These are phyloP conservation scores for Eurois occulta DNA, from an alignment of 2,888 invertebrate genomes.

Conservation along the genomic window DNA sequence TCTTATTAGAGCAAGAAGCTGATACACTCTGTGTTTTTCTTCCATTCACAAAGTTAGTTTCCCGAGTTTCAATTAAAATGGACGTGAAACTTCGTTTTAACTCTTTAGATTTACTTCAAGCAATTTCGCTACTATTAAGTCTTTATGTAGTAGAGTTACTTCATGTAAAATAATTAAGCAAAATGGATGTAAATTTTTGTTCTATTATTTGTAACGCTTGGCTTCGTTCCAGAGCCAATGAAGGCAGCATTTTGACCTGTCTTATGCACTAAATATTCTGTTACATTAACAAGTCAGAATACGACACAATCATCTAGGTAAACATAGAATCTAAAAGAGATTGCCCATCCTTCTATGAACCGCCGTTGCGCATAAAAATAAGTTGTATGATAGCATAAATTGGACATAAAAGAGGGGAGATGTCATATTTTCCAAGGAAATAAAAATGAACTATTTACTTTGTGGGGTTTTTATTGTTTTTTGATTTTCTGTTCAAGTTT, in stretches of 20 bases:
- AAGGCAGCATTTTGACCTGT: neutral
- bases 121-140: slow-evolving; percentile 35
- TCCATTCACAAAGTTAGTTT: slow-evolving; percentile 40
- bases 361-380: too few species aligned
- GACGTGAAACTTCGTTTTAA: slow-evolving; percentile 41
- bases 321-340: neutral
- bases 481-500: too few species aligned
- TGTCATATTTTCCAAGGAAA: too few species aligned
- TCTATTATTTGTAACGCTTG: slow-evolving; percentile 15
- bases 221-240: slow-evolving; percentile 20
- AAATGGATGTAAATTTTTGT: slow-evolving; percentile 11
- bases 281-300: neutral
- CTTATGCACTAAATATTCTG: neutral
- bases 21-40: slow-evolving; percentile 48
- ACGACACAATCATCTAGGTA: slow-evolving; percentile 3
- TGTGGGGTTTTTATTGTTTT: too few species aligned
- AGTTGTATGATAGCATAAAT: too few species aligned
- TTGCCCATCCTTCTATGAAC: too few species aligned
- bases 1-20: slow-evolving; percentile 8
- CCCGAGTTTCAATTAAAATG: slow-evolving; percentile 50
- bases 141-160: slow-evolving; percentile 37
- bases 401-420: too few species aligned
- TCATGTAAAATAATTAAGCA: slow-evolving; percentile 43
- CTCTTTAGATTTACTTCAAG: slow-evolving; percentile 47
- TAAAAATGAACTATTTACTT: too few species aligned